These are phyloP conservation scores for Polietes domitor DNA, from an alignment of 2,888 invertebrate species.

Conservation along the genomic window DNA sequence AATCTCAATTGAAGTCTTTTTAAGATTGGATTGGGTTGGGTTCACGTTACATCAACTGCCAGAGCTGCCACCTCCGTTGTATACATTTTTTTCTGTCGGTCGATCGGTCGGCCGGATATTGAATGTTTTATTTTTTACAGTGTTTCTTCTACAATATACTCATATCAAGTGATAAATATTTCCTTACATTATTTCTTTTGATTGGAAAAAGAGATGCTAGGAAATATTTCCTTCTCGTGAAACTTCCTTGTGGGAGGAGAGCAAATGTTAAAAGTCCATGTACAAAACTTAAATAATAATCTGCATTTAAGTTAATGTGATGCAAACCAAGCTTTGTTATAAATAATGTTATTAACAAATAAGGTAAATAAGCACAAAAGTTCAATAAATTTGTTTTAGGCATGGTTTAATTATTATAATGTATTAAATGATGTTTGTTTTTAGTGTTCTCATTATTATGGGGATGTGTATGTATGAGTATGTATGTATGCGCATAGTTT, in stretches of 20 bases:
- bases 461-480: neutral
- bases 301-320: constrained; percentile 1
- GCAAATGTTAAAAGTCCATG: neutral
- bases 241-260: too few relatives aligned
- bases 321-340: constrained; percentile 14
- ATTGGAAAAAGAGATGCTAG: neutral
- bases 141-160: neutral
- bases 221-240: too few relatives aligned
- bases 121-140: neutral
- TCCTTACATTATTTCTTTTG: neutral
- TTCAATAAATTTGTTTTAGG: constrained; percentile 15
- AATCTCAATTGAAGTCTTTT: neutral
- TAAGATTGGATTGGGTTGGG: neutral
- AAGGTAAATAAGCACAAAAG: constrained; percentile 24
- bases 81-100: constrained; percentile 7
- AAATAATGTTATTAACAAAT: constrained; percentile 11
- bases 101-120: too few relatives aligned
- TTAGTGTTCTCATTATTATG: neutral
- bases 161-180: neutral
- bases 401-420: constrained; percentile 7
- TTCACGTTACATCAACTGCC: constrained; percentile 66
- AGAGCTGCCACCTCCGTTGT: constrained; percentile 71
- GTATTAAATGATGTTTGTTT: constrained; percentile 1
- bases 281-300: constrained; percentile 24
- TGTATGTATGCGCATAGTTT: neutral